Base-by-base conservation (phyloP, 2,797 vertebrate genomes). In the Falco peregrinus region DNA sequence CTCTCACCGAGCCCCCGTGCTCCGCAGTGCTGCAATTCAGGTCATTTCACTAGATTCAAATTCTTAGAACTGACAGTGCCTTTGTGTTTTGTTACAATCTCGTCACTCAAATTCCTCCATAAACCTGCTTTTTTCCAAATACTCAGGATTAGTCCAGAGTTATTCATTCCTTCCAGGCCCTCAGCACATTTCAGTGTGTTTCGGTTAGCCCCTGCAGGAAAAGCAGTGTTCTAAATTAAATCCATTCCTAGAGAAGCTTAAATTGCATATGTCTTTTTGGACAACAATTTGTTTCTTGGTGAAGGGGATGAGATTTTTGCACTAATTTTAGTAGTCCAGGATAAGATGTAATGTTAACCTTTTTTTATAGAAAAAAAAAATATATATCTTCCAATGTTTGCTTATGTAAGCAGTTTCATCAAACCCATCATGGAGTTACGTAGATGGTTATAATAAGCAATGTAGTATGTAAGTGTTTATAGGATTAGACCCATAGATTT, bases 401-500 rank as follows among this genome's bases (percentile, higher is more conserved):
- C 75, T 87, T 91, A 77, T 88, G 43, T 31, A 57, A 86, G 50
- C 59, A 93, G 51, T 39, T 94, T 71, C 63, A 88, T 73, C 63
- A 78, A 93, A 94, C 64, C 67, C 56, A 78, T 89, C 60, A 29
- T 14, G n/a, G 57, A 33, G 71, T 92, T 87, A 80, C 29, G 43
- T 18, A 87, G 81, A 78, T 51, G 35, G 84, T 37, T 94, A 87
- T 84, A 93, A 91, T 73, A 69, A 84, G 81, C 33, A 92, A 17
- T 13, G 37, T 7, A 53, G 37, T 39, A 39, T 83, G 2, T 41
- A 87, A 70, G 78, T 39, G 63, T 81, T 95, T 84, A 76, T 51
- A 67, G 82, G 71, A 92, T 89, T 92, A 96, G 31, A 93, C 31
- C 11, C 31, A 86, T 76, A 81, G 69, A 88, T 88, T 16, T 87